Evolutionary conservation across 1,140 invertebrate genomes (phyloP).

Genomic region (Plodia interpunctella): DNA sequence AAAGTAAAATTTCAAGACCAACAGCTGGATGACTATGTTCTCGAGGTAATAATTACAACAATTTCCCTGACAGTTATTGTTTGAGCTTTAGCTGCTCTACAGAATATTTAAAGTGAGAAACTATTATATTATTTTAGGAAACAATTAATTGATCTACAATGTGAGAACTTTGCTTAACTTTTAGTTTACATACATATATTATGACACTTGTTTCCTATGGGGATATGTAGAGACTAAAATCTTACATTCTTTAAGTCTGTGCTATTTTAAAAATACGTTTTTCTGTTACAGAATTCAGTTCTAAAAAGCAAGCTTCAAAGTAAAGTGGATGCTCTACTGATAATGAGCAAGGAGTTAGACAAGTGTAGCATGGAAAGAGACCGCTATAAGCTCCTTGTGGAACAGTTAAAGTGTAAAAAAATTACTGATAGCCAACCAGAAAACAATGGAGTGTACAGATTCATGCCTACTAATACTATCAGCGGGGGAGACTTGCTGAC

Average conservation of each 20-base stretch:
- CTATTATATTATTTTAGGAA: too few relatives aligned
- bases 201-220: too few relatives aligned
- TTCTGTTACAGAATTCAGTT: constrained; percentile 75
- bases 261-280: too few relatives aligned
- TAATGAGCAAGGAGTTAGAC: constrained; percentile 87
- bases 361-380: constrained; percentile 88
- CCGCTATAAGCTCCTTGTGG: constrained; percentile 89
- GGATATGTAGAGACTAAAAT: too few relatives aligned
- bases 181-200: too few relatives aligned
- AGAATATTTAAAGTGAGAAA: too few relatives aligned
- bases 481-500: constrained; percentile 70
- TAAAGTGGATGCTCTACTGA: constrained; percentile 87
- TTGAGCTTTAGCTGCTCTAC: too few relatives aligned
- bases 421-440: constrained; percentile 25
- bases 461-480: constrained; percentile 58
- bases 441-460: constrained; percentile 39
- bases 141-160: too few relatives aligned
- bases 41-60: constrained; percentile 49
- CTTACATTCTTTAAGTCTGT: too few relatives aligned
- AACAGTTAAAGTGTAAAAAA: constrained; percentile 85
- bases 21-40: constrained; percentile 63
- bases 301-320: constrained; percentile 85
- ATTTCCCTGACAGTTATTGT: too few relatives aligned
- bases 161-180: too few relatives aligned
- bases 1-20: constrained; percentile 68